Evolutionary conservation across 2,888 invertebrate genomes (phyloP).

Genomic region (Leucophenga montana): DNA sequence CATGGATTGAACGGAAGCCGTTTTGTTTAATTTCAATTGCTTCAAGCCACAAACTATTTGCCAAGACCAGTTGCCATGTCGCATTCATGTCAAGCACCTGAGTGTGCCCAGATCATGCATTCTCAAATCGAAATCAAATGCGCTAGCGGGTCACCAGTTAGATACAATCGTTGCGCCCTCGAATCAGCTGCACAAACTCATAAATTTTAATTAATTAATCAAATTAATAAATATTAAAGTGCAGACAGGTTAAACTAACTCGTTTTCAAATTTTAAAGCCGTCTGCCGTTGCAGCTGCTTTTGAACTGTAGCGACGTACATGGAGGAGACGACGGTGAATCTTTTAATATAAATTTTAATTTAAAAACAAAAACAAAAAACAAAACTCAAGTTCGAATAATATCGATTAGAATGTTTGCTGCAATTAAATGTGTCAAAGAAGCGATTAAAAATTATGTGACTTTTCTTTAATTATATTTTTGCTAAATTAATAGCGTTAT

Average conservation of each 20-base stretch:
- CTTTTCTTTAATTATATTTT: not conserved
- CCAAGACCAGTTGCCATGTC: not conserved
- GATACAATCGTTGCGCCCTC: too few species aligned
- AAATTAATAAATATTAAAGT: slow-evolving; percentile 26
- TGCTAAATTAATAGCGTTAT: not conserved
- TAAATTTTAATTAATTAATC: slow-evolving; percentile 28
- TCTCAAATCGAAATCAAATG: not conserved
- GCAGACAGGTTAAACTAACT: slow-evolving; percentile 6
- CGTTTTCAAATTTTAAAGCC: not conserved
- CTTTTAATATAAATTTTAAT: slow-evolving; percentile 2
- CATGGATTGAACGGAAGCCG: too few species aligned
- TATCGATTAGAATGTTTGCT: not conserved
- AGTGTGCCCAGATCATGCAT: too few species aligned
- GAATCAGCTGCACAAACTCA: slow-evolving; percentile 2
- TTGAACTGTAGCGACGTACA: not conserved
- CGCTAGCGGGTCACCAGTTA: not conserved
- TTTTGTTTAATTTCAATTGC: not conserved
- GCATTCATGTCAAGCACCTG: too few species aligned
- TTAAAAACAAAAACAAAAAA: not conserved
- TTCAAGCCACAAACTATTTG: not conserved
- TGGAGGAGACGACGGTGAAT: not conserved
- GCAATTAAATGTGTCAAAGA: slow-evolving; percentile 24
- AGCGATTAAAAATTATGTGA: slow-evolving; percentile 26
- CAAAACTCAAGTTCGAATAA: not conserved
- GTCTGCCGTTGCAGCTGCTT: not conserved